phyloP scores from a whole-genome alignment of 2,113 vertebrate species.

The Tragelaphus buxtoni region DNA sequence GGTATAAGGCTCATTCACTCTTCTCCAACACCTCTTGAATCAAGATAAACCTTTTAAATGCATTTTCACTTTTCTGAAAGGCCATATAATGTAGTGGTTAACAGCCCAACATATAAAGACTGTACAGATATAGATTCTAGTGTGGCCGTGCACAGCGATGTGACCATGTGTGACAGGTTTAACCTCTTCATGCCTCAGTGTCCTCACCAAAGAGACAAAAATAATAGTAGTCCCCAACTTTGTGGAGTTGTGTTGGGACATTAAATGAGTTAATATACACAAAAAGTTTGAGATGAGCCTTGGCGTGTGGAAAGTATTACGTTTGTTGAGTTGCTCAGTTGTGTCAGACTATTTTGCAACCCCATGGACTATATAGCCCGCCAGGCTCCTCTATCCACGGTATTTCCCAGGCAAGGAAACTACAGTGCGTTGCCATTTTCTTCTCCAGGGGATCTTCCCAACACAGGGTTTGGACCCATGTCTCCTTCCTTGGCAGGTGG shows the following conservation, averaged over 20 bases:
- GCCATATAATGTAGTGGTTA: background rate
- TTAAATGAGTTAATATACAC: background rate
- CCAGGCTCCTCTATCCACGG: background rate
- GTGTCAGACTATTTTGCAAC: background rate
- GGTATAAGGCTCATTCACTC: background rate
- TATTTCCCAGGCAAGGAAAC: background rate
- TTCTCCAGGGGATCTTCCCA: background rate
- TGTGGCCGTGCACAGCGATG: rapidly evolving
- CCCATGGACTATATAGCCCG: background rate
- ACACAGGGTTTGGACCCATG: background rate
- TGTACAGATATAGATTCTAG: background rate
- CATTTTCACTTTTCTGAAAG: background rate
- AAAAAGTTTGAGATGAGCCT: background rate
- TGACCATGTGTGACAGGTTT: background rate
- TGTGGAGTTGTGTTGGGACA: background rate
- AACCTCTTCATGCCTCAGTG: background rate
- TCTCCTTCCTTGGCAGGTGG: background rate
- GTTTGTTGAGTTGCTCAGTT: background rate
- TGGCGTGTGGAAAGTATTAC: background rate
- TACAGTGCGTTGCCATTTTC: background rate
- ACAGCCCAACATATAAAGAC: background rate
- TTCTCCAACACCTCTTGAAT: background rate
- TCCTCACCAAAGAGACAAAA: background rate
- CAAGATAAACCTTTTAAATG: background rate
- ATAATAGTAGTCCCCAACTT: background rate